Conservation (phyloP, 2,113 vertebrate genomes). For the Telmatochromis sp. region DNA sequence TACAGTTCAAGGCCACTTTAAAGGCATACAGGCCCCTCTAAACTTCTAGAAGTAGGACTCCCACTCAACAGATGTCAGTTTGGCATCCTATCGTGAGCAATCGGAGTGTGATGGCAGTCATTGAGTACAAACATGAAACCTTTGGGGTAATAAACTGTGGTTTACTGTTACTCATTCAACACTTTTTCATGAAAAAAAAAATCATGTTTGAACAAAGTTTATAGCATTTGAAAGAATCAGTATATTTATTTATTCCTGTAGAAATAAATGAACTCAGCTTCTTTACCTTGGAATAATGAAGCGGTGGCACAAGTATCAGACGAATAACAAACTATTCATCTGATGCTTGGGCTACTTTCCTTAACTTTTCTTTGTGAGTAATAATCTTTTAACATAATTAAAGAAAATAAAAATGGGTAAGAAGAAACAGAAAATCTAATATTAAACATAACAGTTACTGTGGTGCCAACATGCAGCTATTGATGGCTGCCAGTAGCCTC, state of each 20-base stretch:
- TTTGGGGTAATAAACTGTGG: background rate
- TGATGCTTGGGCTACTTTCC: background rate
- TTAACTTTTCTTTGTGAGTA: background rate
- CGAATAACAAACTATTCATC: background rate
- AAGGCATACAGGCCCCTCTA: constrained; percentile 18
- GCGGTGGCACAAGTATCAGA: background rate
- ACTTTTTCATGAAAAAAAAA: background rate
- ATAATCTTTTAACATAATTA: background rate
- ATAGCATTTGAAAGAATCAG: background rate
- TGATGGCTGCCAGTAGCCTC: background rate
- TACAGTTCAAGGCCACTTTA: constrained; percentile 37
- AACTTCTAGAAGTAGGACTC: constrained; percentile 3
- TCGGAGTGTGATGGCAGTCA: background rate
- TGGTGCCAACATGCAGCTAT: background rate
- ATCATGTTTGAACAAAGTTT: background rate
- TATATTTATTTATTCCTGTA: background rate
- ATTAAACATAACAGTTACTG: background rate
- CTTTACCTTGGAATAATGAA: background rate
- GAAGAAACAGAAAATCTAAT: background rate
- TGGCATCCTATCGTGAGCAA: background rate
- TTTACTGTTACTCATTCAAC: background rate
- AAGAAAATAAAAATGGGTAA: background rate
- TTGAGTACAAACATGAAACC: background rate
- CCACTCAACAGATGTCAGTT: constrained; percentile 20
- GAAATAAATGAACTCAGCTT: background rate